Evolutionary conservation across 2,888 invertebrate genomes (phyloP).

Genomic region (Halictus quadricinctus): DNA sequence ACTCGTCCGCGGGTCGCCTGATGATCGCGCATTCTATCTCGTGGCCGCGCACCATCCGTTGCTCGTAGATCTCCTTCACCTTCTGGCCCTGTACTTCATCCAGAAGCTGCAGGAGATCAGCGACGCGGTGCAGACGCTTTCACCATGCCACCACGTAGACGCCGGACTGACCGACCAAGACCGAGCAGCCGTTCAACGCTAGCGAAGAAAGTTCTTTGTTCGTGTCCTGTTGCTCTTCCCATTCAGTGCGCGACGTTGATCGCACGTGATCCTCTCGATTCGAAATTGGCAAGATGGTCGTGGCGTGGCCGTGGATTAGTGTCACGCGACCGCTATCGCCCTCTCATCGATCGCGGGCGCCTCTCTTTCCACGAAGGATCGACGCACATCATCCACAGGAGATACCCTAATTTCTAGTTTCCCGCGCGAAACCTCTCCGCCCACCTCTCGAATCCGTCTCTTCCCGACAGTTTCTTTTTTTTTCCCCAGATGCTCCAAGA

Average conservation of each 20-base stretch:
- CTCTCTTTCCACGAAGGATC: neutral
- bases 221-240: conserved; percentile 58
- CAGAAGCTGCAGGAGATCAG: conserved; percentile 60
- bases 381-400: neutral
- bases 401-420: conserved; percentile 6
- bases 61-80: conserved; percentile 16
- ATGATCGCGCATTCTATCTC: conserved; percentile 53
- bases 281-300: conserved; percentile 52
- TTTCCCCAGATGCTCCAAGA: neutral
- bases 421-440: neutral
- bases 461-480: no score
- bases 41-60: conserved; percentile 20
- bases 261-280: conserved; percentile 60
- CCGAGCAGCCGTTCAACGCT: conserved; percentile 66
- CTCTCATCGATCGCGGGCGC: neutral
- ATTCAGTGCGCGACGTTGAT: conserved; percentile 58
- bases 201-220: conserved; percentile 79
- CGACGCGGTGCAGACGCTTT: conserved; percentile 67
- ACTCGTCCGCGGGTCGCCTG: conserved; percentile 32
- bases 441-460: neutral
- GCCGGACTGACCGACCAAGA: conserved; percentile 68
- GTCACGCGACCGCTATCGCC: conserved; percentile 16
- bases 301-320: conserved; percentile 18
- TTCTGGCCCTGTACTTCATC: conserved; percentile 31
- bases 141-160: conserved; percentile 73